These are phyloP conservation scores for Callocephalon fimbriatum DNA, from an alignment of 2,113 vertebrate species.

Conservation along the genomic window DNA sequence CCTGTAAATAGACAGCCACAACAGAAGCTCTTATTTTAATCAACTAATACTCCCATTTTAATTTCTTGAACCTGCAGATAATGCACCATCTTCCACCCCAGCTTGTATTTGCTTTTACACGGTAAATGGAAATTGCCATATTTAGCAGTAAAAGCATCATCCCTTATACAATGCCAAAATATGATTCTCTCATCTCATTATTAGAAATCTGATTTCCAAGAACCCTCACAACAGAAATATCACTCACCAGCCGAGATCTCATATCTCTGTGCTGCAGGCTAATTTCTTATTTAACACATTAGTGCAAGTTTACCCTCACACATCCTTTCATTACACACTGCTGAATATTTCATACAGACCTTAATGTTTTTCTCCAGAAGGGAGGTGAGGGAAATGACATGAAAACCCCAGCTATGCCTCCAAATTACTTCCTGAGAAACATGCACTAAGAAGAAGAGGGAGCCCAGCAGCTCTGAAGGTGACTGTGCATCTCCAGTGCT, in stretches of 20 bases:
- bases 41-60: not conserved
- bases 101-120: not conserved
- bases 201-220: not conserved
- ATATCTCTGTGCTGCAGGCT: not conserved
- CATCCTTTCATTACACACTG: no score
- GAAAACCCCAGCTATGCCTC: not conserved
- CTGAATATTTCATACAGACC: not conserved
- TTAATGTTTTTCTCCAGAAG: not conserved
- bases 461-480: not conserved
- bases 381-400: not conserved
- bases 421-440: not conserved
- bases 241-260: not conserved
- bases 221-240: not conserved
- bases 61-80: not conserved
- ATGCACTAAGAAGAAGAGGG: not conserved
- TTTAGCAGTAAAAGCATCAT: not conserved
- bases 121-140: not conserved
- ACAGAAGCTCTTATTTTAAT: not conserved
- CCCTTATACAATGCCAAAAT: not conserved
- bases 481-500: rapidly evolving
- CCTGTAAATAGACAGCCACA: not conserved
- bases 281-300: not conserved
- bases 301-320: not conserved
- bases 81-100: not conserved
- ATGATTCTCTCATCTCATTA: not conserved